Evolutionary conservation across 1,140 invertebrate species (phyloP), one percentile per base, ranked within the genome.

Genomic region (Maniola jurtina): DNA sequence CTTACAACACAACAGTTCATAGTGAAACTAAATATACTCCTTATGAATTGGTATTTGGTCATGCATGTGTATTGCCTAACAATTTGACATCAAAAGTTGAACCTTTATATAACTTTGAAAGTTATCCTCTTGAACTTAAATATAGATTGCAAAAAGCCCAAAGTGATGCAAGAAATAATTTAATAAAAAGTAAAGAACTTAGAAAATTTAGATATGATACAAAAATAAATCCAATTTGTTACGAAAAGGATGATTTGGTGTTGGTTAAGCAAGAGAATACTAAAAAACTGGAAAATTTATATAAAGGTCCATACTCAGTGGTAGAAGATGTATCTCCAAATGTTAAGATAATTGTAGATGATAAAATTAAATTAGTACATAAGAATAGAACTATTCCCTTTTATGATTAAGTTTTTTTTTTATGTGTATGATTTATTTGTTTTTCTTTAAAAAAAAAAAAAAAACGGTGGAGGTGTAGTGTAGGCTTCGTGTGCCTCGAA

Each of bases 41-140:
- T 5, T 62, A 52, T 15, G 71, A 67, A 38, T 36, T 70, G 13
- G 71, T 72, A 1, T 72, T 69, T 50, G 66, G 66, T 6, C 66
- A 61, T 50, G 13, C 13, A 36, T 64, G 66, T 64, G 38, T 11
- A 9, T n/a, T 72, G 11, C 66, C 61, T 7, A 50, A 10, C 62
- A 72, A 72, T 58, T 64, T 67, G 52, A 50, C 0, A 16, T 55
- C n/a, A 42, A 6, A 55, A 6, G 34, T 68, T 16, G 63, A 69
- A 11, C 66, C 66, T 5, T 38, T 72, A 40, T 69, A 69, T 40
- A 66, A 69, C 61, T 59, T 35, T 63, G 61, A 67, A 35, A 42
- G 54, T 48, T 73, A 73, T 65, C 57, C 61, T 11, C 16, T 13
- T 36, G 64, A 73, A 58, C 33, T 73, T 25, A 73, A 70, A 48